Evolutionary conservation across 2,888 invertebrate species (phyloP), one percentile per base, ranked within the genome.

Genomic region (Synergus laeviventris): DNA sequence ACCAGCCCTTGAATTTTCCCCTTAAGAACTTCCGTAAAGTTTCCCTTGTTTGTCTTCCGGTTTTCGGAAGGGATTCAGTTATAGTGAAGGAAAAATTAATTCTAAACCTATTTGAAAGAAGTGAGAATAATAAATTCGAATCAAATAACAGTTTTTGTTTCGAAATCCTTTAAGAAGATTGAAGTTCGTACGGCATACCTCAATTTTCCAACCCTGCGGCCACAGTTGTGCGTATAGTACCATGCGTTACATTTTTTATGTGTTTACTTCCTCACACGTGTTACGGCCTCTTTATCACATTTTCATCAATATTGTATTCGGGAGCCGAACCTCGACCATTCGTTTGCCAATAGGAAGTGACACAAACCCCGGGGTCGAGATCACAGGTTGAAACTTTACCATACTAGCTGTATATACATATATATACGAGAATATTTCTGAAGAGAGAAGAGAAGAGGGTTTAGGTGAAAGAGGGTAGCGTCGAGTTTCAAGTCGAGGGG

Each of bases 401-500:
- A 80, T 80, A 82, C 78, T 79, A 80, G 79, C 80, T 66, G 5
- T 45, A 38, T 38, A 38, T 16, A 8, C 7, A 21, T 59, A 59
- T 21, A 59, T 62, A 38, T 39, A 62, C 39, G 31, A 31, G 31
- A 31, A 75, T 70, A 70, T 82, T 78, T 75, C 81, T 70, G 77
- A 73, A 79, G 75, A 80, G 81, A 77, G 79, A 81, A 62, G 79
- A 79, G 76, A 79, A 80, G 81, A 79, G 81, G 83, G 81, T 82
- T 84, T 83, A 78, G 82, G 82, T 84, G 84, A 45, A 45, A 45
- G 78, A 74, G 78, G 74, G 77, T 73, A 78, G 82, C 77, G 76
- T 84, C 81, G 81, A 76, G 78, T 84, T 83, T 82, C 80, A 82
- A 81, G 78, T 73, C 76, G 83, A 82, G 82, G 83, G 79, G 79